Evolutionary conservation across 2,888 invertebrate species (phyloP).

Genomic region (Pogonocherus hispidulus): DNA sequence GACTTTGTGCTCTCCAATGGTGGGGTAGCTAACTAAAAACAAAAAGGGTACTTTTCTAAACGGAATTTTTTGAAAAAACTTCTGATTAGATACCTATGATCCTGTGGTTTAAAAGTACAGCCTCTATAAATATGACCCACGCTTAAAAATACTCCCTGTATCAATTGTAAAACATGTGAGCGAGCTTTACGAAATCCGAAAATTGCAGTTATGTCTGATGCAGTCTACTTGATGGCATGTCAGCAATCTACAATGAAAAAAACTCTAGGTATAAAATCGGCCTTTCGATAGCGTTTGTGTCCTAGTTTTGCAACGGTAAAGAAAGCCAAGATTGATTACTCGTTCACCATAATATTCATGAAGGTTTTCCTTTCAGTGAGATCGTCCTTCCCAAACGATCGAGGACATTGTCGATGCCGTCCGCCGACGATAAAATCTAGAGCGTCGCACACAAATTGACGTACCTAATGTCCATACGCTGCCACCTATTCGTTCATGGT

Average conservation of each 20-base stretch:
- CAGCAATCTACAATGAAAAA: background rate
- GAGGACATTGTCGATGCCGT: slow-evolving; percentile 4
- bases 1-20: no score
- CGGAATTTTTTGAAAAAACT: no score
- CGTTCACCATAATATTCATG: slow-evolving; percentile 6
- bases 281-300: slow-evolving; percentile 1
- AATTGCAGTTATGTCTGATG: no score
- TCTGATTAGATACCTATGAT: no score
- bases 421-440: background rate
- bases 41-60: no score
- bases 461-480: background rate
- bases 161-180: no score
- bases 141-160: no score
- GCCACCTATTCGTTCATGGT: background rate
- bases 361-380: background rate
- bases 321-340: slow-evolving; percentile 2
- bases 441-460: background rate
- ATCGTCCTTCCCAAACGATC: background rate
- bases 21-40: no score
- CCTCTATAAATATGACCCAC: no score
- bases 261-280: background rate
- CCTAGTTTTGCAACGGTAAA: background rate
- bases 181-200: no score
- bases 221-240: background rate
- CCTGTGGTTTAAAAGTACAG: no score